A percentile compares a stretch with the other conserved stretches of the same genome.
Conservation (phyloP, 2,888 invertebrate genomes). For the Acleris laterana region DNA sequence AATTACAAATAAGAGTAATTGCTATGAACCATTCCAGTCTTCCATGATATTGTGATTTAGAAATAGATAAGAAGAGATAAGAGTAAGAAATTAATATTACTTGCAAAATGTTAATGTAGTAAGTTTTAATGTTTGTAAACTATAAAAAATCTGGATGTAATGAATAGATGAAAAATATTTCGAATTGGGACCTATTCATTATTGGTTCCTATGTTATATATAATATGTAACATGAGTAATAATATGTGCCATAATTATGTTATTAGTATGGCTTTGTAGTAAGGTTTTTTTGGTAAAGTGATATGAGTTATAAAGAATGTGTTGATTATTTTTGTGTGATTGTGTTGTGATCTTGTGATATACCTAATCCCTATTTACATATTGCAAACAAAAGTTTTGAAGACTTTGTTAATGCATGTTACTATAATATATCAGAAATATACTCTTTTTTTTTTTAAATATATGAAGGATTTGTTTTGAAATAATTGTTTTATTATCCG, state of each 20-base stretch:
- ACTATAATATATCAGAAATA: neutral
- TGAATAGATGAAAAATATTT: no score
- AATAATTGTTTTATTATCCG: neutral
- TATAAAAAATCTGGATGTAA: neutral
- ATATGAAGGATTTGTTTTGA: neutral
- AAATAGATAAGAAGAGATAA: conserved; percentile 20
- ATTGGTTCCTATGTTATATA: no score
- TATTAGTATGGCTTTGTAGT: no score
- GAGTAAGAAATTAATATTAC: neutral
- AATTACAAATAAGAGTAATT: conserved; percentile 17
- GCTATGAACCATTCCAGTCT: conserved; percentile 65
- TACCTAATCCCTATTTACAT: neutral
- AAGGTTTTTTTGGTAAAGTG: neutral
- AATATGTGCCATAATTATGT: no score
- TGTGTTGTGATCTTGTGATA: neutral
- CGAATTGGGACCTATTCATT: no score
- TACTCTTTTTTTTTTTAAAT: neutral
- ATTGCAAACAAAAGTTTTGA: neutral
- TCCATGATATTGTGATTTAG: conserved; percentile 66
- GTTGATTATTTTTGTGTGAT: neutral
- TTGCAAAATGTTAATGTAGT: neutral
- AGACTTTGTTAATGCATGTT: neutral
- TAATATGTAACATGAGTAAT: no score
- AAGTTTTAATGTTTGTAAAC: neutral
- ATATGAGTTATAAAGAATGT: neutral